A percentile compares a stretch with the other conserved stretches of the same genome.
Conservation (phyloP, 1,140 invertebrate genomes). For the Probaryconus sp. region DNA sequence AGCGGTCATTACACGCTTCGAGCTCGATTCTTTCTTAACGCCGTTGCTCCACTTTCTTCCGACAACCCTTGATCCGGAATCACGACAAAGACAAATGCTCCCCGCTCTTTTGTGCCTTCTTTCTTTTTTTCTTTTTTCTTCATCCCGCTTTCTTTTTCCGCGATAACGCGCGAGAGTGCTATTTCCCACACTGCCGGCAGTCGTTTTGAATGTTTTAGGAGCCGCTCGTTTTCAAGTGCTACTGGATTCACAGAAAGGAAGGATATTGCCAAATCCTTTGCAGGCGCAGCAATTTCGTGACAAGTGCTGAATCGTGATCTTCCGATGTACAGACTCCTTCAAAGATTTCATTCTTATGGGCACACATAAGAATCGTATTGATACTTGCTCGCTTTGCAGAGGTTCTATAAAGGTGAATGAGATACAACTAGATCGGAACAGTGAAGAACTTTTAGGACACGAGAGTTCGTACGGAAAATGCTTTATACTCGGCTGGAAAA, state of each 20-base stretch:
- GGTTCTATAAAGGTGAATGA: too few relatives aligned
- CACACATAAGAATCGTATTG: slow-evolving; percentile 1
- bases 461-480: too few relatives aligned
- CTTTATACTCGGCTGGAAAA: too few relatives aligned
- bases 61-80: slow-evolving; percentile 44
- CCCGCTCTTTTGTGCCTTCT: slow-evolving; percentile 2
- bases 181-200: slow-evolving; percentile 42
- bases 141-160: slow-evolving; percentile 4
- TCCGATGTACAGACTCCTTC: slow-evolving; percentile 25
- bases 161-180: slow-evolving; percentile 48
- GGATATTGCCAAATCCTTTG: slow-evolving; percentile 62
- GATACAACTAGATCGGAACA: too few relatives aligned
- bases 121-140: slow-evolving; percentile 22
- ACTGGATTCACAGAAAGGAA: slow-evolving; percentile 40
- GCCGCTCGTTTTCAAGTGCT: slow-evolving; percentile 49
- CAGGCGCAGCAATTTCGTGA: slow-evolving; percentile 57
- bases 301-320: slow-evolving; percentile 61
- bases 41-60: slow-evolving; percentile 30
- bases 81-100: slow-evolving; percentile 44
- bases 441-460: too few relatives aligned
- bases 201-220: slow-evolving; percentile 57
- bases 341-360: slow-evolving; percentile 38
- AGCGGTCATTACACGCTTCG: slow-evolving; percentile 60
- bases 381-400: not conserved
- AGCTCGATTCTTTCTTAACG: slow-evolving; percentile 19